Evolutionary conservation across 1,140 invertebrate genomes (phyloP), one percentile per base, ranked within the genome.

Genomic region (Philaenus spumarius): DNA sequence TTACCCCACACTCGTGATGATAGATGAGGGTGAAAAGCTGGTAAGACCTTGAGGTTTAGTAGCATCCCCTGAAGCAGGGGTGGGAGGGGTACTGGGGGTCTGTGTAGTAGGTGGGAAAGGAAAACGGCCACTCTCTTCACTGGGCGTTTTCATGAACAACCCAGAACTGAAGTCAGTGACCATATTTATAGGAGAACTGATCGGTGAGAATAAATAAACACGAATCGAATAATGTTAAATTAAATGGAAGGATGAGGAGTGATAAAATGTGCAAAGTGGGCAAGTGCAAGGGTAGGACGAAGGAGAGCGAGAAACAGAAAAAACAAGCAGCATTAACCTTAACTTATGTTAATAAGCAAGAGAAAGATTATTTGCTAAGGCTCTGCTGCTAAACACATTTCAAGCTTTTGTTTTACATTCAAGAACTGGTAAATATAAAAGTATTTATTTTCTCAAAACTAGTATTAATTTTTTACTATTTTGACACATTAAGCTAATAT

Each of bases 111-210:
- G 73, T 67, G 69, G 74, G 69, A 72, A 74, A 55, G 68, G 75
- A 69, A 70, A 76, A 68, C 72, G 72, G 70, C 80, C 80, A 68
- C 81, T 83, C 74, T 90, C 87, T 77, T 91, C 88, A 69, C 87
- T 89, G 66, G 88, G 87, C 64, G 87, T 90, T 81, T 90, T 91
- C 79, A 81, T 87, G 70, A 82, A 76, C 79, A 68, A 59, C 75
- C 87, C 87, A 67, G 86, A 87, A 73, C 88, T 87, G 77, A 91
- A 85, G 79, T 91, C 87, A 73, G 80, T 82, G 72, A 90, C 88
- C 81, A 91, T 80, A 80, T 90, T 89, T 77, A 90, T 90, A 69
- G 89, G 88, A 67, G 89, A 91, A 77, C 89, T 91, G 67, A 68
- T 9, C n/a, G 47, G 52, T 12, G 20, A 45, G 15, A 47, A 26